Evolutionary conservation across 2,797 vertebrate species (phyloP), one percentile per base, ranked within the genome.

Genomic region (Scomberomorus guttatus): DNA sequence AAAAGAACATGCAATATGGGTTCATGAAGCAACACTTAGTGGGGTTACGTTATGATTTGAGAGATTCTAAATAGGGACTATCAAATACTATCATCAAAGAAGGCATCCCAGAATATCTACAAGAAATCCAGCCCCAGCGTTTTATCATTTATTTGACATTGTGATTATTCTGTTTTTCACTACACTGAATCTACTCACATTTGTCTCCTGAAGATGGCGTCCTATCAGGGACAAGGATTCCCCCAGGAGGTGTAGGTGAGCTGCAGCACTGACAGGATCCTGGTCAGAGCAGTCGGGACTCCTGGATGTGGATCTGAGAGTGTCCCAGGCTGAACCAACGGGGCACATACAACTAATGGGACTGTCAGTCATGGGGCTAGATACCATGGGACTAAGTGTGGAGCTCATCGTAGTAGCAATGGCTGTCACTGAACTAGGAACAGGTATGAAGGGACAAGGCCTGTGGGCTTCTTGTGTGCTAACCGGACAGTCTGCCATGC

Each of bases 171-270:
- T 17, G 3, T n/a, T 44, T 65, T 22, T 24, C 17, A 42, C 20
- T 29, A 20, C 12, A 61, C 2, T 39, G 5, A 57, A 46, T 66
- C 13, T 42, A 81, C 93, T 90, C 79, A 99, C 98, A 95, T 98
- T 94, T 0, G 98, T 98, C 87, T 97, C 97, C 90, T 97, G 97
- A 29, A 99, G 95, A 79, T 96, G 94, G 75, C 95, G 96, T 44
- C 98, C 98, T 79, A 99, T 99, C 86, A 98, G 95, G 75, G 95
- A 96, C 58, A 99, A 93, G 11, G 98, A 98, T 78, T 99, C 98
- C n/a, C 98, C 98, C 76, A 99, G 76, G 29, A 99, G 93, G 90
- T 99, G 98, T 1, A 99, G 94, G 82, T 99, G 96, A 68, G 98
- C 97, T 24, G 98, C 98, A 2, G 97, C 96, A 58, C 95, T 96